phyloP scores from a whole-genome alignment of 2,888 invertebrate species.

The Aphelenchoides bicaudatus region DNA sequence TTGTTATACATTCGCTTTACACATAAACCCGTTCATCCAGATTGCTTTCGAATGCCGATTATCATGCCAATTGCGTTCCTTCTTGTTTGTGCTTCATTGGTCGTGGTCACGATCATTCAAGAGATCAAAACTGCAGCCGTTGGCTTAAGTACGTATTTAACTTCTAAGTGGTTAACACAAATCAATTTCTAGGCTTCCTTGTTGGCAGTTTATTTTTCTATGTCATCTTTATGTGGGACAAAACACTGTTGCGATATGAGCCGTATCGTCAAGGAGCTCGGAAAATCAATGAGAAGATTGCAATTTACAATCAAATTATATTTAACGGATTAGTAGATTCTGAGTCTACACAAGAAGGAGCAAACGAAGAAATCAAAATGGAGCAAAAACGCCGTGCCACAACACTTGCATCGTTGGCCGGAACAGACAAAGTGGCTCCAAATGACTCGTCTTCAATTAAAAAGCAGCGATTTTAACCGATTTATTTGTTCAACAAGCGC shows the following conservation, averaged over 20 bases:
- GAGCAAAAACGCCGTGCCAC: not conserved
- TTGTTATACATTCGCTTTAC: conserved; percentile 49
- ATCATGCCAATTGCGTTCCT: conserved; percentile 54
- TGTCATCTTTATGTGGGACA: conserved; percentile 31
- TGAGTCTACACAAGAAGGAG: conserved; percentile 1
- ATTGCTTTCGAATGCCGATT: conserved; percentile 42
- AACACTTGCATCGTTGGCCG: conserved; percentile 2
- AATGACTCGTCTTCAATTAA: not conserved
- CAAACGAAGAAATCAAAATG: not conserved
- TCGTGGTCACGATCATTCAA: conserved; percentile 44
- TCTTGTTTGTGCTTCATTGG: conserved; percentile 40
- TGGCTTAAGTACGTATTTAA: no score
- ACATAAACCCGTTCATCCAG: conserved; percentile 38
- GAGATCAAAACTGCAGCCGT: conserved; percentile 35
- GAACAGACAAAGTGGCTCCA: not conserved
- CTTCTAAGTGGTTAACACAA: conserved; percentile 14
- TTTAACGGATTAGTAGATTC: conserved; percentile 17
- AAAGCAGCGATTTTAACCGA: conserved; percentile 11
- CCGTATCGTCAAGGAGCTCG: conserved; percentile 17
- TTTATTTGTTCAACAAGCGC: not conserved
- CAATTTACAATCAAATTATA: conserved; percentile 15
- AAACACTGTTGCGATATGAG: conserved; percentile 25
- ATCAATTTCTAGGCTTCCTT: conserved; percentile 21
- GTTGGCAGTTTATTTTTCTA: conserved; percentile 31
- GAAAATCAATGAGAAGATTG: conserved; percentile 23